Evolutionary conservation across 2,888 invertebrate species (phyloP), one percentile per base, ranked within the genome.

Genomic region (Sarcophaga rosellei): DNA sequence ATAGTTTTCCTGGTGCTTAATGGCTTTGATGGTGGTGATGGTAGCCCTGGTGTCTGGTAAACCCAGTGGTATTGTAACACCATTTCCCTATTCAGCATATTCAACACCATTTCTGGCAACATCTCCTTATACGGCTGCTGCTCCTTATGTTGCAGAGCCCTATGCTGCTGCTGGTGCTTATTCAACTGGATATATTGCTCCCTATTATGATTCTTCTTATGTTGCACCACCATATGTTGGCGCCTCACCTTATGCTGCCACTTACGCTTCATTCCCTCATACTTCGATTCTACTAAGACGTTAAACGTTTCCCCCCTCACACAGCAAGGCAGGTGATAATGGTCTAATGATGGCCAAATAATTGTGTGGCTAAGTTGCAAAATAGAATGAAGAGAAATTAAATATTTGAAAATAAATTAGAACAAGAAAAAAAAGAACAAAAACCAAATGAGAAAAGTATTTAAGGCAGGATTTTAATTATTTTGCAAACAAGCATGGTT

Each of bases 221-320:
- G 8, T 23, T 23, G 20, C 61, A 69, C 44, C 69, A 35, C 61
- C 69, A 35, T 61, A 78, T 87, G 88, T 89, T 87, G 90, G 91
- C 77, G 85, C 90, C 0, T 47, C 62, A n/a, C 78, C 68, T 23
- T 91, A 92, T 25, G 82, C 89, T 53, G 62, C 20, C 45, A 45
- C 45, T 69, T 72, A 68, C 5, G 73, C 44, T 53, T 72, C 66
- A 35, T 53, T 61, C 68, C 45, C 66, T 23, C 72, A 76, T 61
- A n/a, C 61, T 45, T 66, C 66, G n/a, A 6, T 73, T 20, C 62
- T 73, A 17, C 25, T 73, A 68, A 81, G 73, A 77, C 73, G 25
- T 68, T 77, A 68, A 65, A 23, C 66, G 17, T 12, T 53, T 53
- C 5, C 17, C 53, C 12, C 1, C 5, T 0, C 17, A 17, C 12